Evolutionary conservation across 92 coral and sea anemone genomes (phyloP).

Genomic region (Zoanthus gigantus): DNA sequence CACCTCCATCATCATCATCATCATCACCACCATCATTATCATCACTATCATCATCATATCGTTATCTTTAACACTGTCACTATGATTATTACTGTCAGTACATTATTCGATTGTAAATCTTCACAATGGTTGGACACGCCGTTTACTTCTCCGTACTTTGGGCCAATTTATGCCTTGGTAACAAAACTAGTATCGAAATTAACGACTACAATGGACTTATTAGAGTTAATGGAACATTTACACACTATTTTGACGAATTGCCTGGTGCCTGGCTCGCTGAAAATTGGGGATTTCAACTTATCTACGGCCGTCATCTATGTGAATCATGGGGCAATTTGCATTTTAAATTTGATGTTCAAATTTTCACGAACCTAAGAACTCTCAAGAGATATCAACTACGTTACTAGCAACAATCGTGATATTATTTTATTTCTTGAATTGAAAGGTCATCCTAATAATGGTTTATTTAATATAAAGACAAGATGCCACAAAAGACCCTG

Average conservation of each 20-base stretch:
- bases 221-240: slow-evolving; percentile 28
- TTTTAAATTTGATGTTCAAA: slow-evolving; percentile 30
- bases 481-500: no score
- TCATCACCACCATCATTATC: no score
- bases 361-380: slow-evolving; percentile 46
- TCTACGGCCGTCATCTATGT: slow-evolving; percentile 42
- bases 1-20: no score
- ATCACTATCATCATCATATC: no score
- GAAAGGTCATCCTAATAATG: not conserved
- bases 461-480: no score
- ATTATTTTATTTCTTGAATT: slow-evolving; percentile 46
- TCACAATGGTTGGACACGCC: slow-evolving; percentile 26
- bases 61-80: no score
- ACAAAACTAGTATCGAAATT: slow-evolving; percentile 28
- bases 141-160: slow-evolving; percentile 53
- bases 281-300: slow-evolving; percentile 46
- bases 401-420: slow-evolving; percentile 35
- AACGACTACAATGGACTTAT: slow-evolving; percentile 42
- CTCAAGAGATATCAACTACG: slow-evolving; percentile 45
- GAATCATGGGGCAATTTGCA: slow-evolving; percentile 50
- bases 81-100: no score
- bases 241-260: slow-evolving; percentile 41
- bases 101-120: no score
- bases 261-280: slow-evolving; percentile 56
- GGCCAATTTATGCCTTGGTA: slow-evolving; percentile 52